These are phyloP conservation scores for Orthosia gracilis DNA, from an alignment of 2,888 invertebrate species.

Conservation along the genomic window DNA sequence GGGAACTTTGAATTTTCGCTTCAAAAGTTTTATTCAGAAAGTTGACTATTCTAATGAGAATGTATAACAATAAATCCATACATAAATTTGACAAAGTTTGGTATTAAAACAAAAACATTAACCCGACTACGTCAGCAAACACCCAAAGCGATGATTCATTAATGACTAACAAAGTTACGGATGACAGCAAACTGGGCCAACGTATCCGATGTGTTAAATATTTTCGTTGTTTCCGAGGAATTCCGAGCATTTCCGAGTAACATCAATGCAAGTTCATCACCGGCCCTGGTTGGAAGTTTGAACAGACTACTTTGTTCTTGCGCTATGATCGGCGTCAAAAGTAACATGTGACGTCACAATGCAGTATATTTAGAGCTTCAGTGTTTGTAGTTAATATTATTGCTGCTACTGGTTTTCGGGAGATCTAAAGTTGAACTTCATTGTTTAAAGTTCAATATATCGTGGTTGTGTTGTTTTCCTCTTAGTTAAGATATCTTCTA, in stretches of 20 bases:
- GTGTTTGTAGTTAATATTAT: neutral
- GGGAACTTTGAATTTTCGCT: neutral
- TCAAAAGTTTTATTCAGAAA: conserved; percentile 3
- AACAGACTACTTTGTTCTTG: conserved; percentile 36
- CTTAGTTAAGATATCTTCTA: neutral
- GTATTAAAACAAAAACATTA: conserved; percentile 29
- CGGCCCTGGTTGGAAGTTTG: neutral
- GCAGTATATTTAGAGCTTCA: conserved; percentile 30
- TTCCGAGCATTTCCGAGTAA: conserved; percentile 10
- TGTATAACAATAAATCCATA: neutral
- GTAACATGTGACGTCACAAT: conserved; percentile 37
- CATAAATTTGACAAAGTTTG: conserved; percentile 4
- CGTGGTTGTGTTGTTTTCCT: neutral
- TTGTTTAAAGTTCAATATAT: neutral
- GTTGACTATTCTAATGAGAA: neutral
- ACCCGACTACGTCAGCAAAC: conserved; percentile 20
- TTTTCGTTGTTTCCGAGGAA: conserved; percentile 18
- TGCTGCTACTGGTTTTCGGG: neutral
- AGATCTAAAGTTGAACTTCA: neutral
- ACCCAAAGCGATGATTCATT: conserved; percentile 38
- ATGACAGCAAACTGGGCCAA: conserved; percentile 9
- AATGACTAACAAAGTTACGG: conserved; percentile 29
- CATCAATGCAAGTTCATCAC: conserved; percentile 17
- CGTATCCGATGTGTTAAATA: conserved; percentile 16
- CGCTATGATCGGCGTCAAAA: neutral